Evolutionary conservation across 1,140 invertebrate species (phyloP), one percentile per base, ranked within the genome.

Genomic region (Babylonia areolata): DNA sequence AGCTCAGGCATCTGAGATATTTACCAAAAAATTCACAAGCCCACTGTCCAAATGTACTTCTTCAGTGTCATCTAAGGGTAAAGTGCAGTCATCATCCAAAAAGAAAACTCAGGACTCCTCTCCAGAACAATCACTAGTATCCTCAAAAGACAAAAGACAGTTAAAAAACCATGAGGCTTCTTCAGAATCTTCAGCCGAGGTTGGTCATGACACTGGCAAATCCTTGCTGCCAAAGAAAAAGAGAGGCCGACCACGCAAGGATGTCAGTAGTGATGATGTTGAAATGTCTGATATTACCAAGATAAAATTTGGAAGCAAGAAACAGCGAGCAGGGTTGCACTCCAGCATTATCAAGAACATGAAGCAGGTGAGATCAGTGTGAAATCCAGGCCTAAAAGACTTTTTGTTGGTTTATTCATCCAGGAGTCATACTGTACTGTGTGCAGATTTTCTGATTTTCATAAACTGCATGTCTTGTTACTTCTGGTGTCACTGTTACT

Each of bases 301-400:
- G 0, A 23, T 23, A 23, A 64, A 64, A 64, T 64, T n/a, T 64
- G 58, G 23, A 64, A 64, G 58, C 58, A 64, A n/a, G 58, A 23
- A 64, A 64, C 20, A n/a, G 12, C 58, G 5, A 64, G 12, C 6
- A 64, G 28, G 58, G 28, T 2, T 2, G 17, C 15, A 77, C 37
- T 28, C 35, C 75, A 77, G 75, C 37, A 40, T 77, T 40, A 40
- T 77, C 35, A 77, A 40, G 20, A 77, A 77, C 40, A 77, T 77
- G 75, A 15, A 77, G 23, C 37, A 77, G 75, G 75, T 77, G 23
- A 77, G 35, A 35, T 73, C 31, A 73, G 6, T 23, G 58, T 64
- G 15, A n/a, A 64, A 17, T 51, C 46, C n/a, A n/a, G n/a, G n/a
- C n/a, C n/a, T n/a, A n/a, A n/a, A n/a, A n/a, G n/a, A n/a, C n/a